These are phyloP conservation scores for Apis mellifera DNA, from an alignment of 1,140 invertebrate species.

Conservation along the genomic window DNA sequence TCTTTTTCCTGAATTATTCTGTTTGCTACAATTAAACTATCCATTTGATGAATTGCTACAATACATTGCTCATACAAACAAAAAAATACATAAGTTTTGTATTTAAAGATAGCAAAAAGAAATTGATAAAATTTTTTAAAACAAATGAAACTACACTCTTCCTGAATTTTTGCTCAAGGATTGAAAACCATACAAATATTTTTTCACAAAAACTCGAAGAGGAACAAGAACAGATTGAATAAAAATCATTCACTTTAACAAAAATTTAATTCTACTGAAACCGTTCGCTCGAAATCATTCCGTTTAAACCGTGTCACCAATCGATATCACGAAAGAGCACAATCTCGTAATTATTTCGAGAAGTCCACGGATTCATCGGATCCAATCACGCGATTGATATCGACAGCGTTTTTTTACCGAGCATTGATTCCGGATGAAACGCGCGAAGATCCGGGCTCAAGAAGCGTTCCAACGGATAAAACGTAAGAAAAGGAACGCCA, in stretches of 20 bases:
- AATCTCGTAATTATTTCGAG: conserved; percentile 31
- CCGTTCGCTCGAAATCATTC: neutral
- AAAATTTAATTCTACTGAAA: neutral
- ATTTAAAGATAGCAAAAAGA: too few relatives aligned
- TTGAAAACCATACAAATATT: too few relatives aligned
- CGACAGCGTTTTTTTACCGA: conserved; percentile 21
- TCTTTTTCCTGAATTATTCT: too few relatives aligned
- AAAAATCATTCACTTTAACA: neutral
- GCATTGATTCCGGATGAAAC: neutral
- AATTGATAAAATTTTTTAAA: too few relatives aligned
- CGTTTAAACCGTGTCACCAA: neutral
- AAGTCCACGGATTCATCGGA: neutral
- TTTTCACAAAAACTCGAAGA: neutral
- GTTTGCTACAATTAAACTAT: too few relatives aligned
- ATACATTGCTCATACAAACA: too few relatives aligned
- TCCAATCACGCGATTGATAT: conserved; percentile 46
- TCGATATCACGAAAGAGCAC: neutral
- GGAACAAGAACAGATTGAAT: neutral
- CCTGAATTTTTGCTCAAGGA: too few relatives aligned
- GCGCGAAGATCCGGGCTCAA: neutral
- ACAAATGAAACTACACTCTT: too few relatives aligned
- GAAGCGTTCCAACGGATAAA: conserved; percentile 1
- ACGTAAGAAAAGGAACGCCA: conserved; percentile 25
- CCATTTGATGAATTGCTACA: too few relatives aligned
- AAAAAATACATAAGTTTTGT: too few relatives aligned